Evolutionary conservation across 2,113 vertebrate species (phyloP).

Genomic region (Ia io): DNA sequence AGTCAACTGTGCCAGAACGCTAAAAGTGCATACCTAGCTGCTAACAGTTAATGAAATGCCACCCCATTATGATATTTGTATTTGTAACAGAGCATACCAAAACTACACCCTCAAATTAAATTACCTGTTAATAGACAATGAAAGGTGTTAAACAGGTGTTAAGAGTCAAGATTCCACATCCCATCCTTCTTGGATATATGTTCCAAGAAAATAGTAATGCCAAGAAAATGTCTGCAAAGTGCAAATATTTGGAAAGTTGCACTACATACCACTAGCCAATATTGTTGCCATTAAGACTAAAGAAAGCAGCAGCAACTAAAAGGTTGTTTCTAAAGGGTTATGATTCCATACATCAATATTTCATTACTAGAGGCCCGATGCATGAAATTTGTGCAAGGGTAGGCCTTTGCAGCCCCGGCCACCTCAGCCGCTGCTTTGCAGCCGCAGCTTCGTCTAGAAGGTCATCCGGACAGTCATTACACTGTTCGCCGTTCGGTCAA

Average conservation of each 20-base stretch:
- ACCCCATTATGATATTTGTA: neutral
- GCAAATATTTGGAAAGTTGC: neutral
- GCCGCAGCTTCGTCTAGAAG: too few relatives aligned
- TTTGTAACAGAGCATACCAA: constrained; percentile 40
- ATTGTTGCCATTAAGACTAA: neutral
- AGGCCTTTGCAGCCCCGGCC: too few relatives aligned
- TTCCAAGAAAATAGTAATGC: neutral
- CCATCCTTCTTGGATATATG: neutral
- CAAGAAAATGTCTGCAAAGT: neutral
- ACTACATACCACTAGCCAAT: neutral
- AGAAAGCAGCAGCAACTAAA: neutral
- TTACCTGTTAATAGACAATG: neutral
- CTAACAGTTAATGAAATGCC: constrained; percentile 38
- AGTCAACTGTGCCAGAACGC: neutral
- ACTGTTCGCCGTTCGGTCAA: too few relatives aligned
- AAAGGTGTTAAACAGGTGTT: neutral
- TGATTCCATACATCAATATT: neutral
- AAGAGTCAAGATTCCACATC: neutral
- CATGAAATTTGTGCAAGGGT: too few relatives aligned
- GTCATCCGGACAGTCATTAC: too few relatives aligned
- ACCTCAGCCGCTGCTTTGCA: too few relatives aligned
- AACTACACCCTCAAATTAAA: constrained; percentile 19
- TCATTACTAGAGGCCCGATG: neutral
- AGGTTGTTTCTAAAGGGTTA: neutral
- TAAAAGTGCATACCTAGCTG: neutral